Base-by-base conservation (phyloP, 2,113 vertebrate species). In the Campylorhamphus procurvoides region DNA sequence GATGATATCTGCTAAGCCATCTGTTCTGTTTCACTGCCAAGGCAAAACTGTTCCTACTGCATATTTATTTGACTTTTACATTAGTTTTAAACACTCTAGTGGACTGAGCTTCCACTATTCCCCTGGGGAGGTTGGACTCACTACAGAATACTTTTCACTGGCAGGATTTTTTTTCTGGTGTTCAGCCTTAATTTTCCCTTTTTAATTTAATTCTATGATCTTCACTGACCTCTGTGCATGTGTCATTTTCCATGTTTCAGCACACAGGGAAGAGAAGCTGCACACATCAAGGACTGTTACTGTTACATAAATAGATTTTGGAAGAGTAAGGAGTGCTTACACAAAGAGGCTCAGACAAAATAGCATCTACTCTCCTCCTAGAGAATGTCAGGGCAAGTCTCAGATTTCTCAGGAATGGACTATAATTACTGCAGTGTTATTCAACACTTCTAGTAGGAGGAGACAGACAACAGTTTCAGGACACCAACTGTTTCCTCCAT, bases 1-100 rank as follows among this genome's bases (percentile, higher is more conserved):
- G 77, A 75, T 78, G 60, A 67, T 89, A 82, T 18, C 90, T 87
- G 84, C 81, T 82, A 86, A 91, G 69, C 87, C 87, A 96, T 95
- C 87, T 95, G 87, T 72, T 94, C 90, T 76, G 44, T 64, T 68
- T 59, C 69, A 79, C 23, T 94, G 90, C 78, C 87, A 82, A 91
- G 44, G 55, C 84, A 94, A 84, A 95, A 91, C 49, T 87, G 39
- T 68, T 91, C 74, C 74, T 87, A 58, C 37, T 59, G 68, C 46
- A 71, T 77, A 84, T 81, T 88, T 94, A 81, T 91, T 93, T 93
- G 47, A 77, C 24, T 94, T 89, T 31, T 87, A 82, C 44, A 44
- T 67, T 75, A 79, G 56, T 82, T 84, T 91, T 72, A 89, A 94
- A 82, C 25, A 72, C 18, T 56, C 56, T 1, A 1, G 71, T 3